These are phyloP conservation scores for Venusia cambrica DNA, from an alignment of 2,888 invertebrate species.

Conservation along the genomic window DNA sequence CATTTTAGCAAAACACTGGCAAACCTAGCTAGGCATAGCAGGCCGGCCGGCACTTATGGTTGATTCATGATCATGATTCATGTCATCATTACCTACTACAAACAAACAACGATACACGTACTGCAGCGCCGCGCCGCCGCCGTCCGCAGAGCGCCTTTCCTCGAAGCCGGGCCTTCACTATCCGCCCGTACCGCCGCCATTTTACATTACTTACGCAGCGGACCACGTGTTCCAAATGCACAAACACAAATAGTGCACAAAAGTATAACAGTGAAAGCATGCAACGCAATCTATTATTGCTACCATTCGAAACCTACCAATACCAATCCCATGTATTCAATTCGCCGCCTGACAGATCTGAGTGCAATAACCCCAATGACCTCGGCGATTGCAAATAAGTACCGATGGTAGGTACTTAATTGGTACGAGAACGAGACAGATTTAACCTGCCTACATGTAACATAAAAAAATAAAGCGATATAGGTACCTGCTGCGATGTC, in stretches of 20 bases:
- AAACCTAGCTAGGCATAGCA: no score
- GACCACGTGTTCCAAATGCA: conserved; percentile 69
- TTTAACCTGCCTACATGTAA: background rate
- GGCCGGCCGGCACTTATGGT: no score
- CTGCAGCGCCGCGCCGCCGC: conserved; percentile 13
- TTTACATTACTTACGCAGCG: conserved; percentile 66
- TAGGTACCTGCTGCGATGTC: conserved; percentile 53
- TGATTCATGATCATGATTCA: no score
- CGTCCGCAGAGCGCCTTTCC: no score
- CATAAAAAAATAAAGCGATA: conserved; percentile 1
- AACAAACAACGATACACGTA: no score
- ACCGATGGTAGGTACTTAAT: conserved; percentile 1
- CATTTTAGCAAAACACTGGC: no score
- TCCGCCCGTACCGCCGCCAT: conserved; percentile 56
- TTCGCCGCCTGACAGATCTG: background rate
- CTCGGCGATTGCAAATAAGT: conserved; percentile 1
- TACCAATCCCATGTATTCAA: no score
- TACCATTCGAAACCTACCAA: no score
- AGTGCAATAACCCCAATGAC: conserved; percentile 6
- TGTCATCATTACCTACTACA: no score
- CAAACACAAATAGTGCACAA: conserved; percentile 23
- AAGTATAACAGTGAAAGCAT: background rate
- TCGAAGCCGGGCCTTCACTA: conserved; percentile 3
- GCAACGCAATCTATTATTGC: no score
- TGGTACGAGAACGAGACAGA: no score